These are phyloP conservation scores for Phalacrocorax brasilianus DNA, from an alignment of 2,113 vertebrate genomes.

Conservation along the genomic window DNA sequence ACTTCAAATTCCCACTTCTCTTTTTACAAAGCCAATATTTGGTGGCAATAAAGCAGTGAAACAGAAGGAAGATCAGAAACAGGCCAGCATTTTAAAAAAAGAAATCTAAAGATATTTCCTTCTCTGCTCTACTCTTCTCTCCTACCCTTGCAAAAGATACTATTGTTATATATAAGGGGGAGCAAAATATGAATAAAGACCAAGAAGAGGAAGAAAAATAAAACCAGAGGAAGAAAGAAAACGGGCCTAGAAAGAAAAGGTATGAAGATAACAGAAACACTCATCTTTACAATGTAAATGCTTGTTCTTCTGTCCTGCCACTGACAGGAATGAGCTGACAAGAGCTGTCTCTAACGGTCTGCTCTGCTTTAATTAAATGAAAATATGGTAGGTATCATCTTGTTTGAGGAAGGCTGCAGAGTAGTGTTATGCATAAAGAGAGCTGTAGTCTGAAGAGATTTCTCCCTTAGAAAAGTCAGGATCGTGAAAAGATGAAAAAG, in stretches of 20 bases:
- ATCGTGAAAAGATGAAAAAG: background rate
- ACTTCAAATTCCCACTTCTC: background rate
- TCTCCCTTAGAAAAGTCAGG: background rate
- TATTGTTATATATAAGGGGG: rapidly evolving
- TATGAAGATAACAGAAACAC: background rate
- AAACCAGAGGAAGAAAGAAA: background rate
- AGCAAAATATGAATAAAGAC: background rate
- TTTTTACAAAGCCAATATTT: slow-evolving; percentile 16
- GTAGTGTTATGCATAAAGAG: background rate
- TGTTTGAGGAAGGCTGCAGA: background rate
- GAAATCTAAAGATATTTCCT: background rate
- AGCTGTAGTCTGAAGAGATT: background rate
- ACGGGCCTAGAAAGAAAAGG: background rate
- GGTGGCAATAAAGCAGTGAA: background rate
- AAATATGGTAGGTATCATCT: background rate
- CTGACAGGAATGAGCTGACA: background rate
- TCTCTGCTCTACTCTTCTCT: background rate
- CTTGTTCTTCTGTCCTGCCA: background rate
- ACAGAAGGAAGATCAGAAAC: background rate
- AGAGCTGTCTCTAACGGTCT: background rate
- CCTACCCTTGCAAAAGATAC: background rate
- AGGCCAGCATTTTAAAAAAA: background rate
- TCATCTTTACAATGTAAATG: background rate
- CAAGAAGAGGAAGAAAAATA: background rate
- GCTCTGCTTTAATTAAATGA: background rate